Evolutionary conservation across 2,797 vertebrate genomes (phyloP), one percentile per base, ranked within the genome.

Genomic region (Protosalanx chinensis): DNA sequence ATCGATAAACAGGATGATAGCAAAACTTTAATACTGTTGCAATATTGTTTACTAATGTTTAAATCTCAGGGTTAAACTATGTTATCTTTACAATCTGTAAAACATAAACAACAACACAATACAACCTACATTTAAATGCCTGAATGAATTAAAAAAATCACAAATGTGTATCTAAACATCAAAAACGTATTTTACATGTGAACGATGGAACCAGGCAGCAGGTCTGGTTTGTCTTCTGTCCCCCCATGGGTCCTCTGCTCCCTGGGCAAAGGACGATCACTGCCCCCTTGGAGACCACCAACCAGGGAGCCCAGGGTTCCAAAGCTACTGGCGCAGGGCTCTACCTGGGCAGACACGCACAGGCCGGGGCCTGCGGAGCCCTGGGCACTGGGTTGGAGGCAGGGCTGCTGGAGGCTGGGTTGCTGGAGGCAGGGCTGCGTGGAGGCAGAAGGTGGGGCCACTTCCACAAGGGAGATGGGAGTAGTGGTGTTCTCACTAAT

Each of bases 401-500:
- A n/a, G 51, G 15, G 51, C 59, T 64, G 76, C 58, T 71, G 61
- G 32, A 62, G 35, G 18, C 63, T 27, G 23, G 23, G 23, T 27
- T 27, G 23, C 30, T 68, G 59, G 32, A 56, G 51, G 18, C 51
- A n/a, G 51, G 3, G 51, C 59, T 64, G 76, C 58, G 3, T 71
- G 61, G 32, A 62, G 35, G 18, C 63, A 0, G 68, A 53, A 0
- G 72, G 69, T 61, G 74, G 81, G 41, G 61, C 16, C 30, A 6
- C 61, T 46, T 80, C 81, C 23, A 20, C 57, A 29, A 79, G 67
- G 41, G 90, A 75, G 29, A 73, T 20, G 0, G 85, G 85, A 13
- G 84, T 86, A 66, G 81, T 73, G 72, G 81, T 69, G 67, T 74
- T 88, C 71, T 91, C 84, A n/a, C 84, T 69, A n/a, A 67, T 27